Evolutionary conservation across 2,888 invertebrate genomes (phyloP).

Genomic region (Trisateles emortualis): DNA sequence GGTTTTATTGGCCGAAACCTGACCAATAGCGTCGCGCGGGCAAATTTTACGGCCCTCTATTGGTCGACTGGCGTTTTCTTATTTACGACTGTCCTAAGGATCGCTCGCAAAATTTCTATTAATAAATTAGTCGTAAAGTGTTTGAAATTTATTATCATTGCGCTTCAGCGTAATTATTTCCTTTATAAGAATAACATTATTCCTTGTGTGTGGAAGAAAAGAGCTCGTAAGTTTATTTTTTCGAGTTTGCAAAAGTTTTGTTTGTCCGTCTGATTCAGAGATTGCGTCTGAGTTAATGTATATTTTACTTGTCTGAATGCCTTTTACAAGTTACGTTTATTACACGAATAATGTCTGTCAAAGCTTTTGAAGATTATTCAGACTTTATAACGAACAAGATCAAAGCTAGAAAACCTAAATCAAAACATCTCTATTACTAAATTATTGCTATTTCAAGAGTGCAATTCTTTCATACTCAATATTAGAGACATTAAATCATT

Average conservation of each 20-base stretch:
- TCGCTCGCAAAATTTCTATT: slow-evolving; percentile 85
- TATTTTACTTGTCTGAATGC: not conserved
- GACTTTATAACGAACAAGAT: not conserved
- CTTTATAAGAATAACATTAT: slow-evolving; percentile 81
- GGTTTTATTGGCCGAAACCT: slow-evolving; percentile 73
- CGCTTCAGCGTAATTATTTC: slow-evolving; percentile 79
- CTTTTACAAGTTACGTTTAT: not conserved
- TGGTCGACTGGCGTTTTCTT: slow-evolving; percentile 78
- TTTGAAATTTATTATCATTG: slow-evolving; percentile 81
- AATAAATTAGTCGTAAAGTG: slow-evolving; percentile 85
- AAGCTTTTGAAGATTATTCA: not conserved
- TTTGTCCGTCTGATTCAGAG: slow-evolving; percentile 1
- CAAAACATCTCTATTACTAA: too few relatives aligned
- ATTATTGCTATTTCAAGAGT: too few relatives aligned
- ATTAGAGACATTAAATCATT: too few relatives aligned
- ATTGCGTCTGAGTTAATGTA: slow-evolving; percentile 17
- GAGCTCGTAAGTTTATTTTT: slow-evolving; percentile 40
- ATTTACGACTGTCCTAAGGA: slow-evolving; percentile 84
- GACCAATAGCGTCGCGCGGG: slow-evolving; percentile 76
- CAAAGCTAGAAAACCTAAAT: not conserved
- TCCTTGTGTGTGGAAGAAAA: slow-evolving; percentile 47
- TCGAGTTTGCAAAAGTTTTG: slow-evolving; percentile 15
- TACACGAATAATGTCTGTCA: not conserved
- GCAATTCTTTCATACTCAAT: too few relatives aligned
- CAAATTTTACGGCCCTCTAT: slow-evolving; percentile 78